Evolutionary conservation across 2,888 invertebrate species (phyloP).

Genomic region (Leistus spinibarbis): DNA sequence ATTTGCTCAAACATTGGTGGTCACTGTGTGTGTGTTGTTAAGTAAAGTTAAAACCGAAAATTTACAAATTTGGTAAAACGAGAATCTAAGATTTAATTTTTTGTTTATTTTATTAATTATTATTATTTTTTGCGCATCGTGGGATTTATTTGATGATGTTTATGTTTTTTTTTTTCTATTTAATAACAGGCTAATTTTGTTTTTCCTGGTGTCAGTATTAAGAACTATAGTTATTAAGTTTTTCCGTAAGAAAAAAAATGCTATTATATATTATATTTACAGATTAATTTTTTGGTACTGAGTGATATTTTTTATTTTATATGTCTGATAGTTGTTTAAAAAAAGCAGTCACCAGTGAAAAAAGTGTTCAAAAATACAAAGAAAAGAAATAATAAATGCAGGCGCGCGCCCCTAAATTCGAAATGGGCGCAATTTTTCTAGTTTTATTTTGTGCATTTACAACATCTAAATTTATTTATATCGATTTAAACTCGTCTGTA

Average conservation of each 20-base stretch:
- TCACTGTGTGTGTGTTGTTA: background rate
- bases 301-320: conserved; percentile 39
- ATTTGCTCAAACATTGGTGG: background rate
- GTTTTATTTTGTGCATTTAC: background rate
- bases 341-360: conserved; percentile 33
- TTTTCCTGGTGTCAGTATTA: conserved; percentile 46
- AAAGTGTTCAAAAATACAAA: conserved; percentile 29
- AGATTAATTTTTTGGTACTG: conserved; percentile 37
- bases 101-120: conserved; percentile 3
- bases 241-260: conserved; percentile 22
- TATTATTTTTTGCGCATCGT: conserved; percentile 24
- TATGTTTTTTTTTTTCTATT: conserved; percentile 7
- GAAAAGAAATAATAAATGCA: background rate
- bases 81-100: conserved; percentile 22
- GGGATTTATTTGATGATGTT: conserved; percentile 16
- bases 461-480: background rate
- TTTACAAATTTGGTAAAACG: background rate
- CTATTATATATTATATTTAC: conserved; percentile 34
- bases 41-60: background rate
- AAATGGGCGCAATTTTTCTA: background rate
- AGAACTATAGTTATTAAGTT: conserved; percentile 31
- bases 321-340: conserved; percentile 30
- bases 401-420: background rate
- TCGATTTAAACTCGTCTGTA: background rate
- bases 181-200: background rate